Base-by-base conservation (phyloP, 2,797 vertebrate species). In the Falco naumanni region DNA sequence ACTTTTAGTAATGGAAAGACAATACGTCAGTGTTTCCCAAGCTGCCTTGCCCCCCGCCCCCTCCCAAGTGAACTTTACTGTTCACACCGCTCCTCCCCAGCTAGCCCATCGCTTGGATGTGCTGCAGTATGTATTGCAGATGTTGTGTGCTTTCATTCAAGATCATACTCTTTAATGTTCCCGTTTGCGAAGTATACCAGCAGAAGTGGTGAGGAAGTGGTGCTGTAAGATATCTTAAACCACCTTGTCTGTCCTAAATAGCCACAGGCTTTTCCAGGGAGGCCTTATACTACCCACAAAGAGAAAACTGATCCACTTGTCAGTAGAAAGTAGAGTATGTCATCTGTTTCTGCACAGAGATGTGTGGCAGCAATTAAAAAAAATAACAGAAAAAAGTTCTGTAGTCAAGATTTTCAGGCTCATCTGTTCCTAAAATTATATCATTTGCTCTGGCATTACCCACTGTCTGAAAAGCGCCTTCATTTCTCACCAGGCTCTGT, bases 1-100 rank as follows among this genome's bases (percentile, higher is more conserved):
- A 78, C 68, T 91, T 95, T 85, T 76, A 93, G 86, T 95, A 96
- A 96, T 97, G 97, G 96, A 97, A 97, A 96, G 94, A 97, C 90
- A 94, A 97, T 97, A 89, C n/a, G 91, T 97, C 95, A 97, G 76
- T 96, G 85, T 89, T 97, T 96, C 89, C 96, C 82, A 61, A 78
- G 84, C 79, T 7, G 72, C 82, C 84, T 96, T 95, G 84, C 72
- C 96, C 79, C 80, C 75, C 1, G 0, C 89, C 91, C 89, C 83
- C 72, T 96, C 96, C 87, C 91, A 87, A 71, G 79, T 80, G 84
- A 93, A 64, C 91, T 95, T 72, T 7, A 0, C 20, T 1, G 0
- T 64, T 66, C 59, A 7, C 28, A 0, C 84, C 50, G 69, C 84
- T 93, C 82, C 91, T 96, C 84, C 87, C 91, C 72, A 10, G 80